These are phyloP conservation scores for Triplophysa siluroides DNA, from an alignment of 2,113 vertebrate species.

Conservation along the genomic window DNA sequence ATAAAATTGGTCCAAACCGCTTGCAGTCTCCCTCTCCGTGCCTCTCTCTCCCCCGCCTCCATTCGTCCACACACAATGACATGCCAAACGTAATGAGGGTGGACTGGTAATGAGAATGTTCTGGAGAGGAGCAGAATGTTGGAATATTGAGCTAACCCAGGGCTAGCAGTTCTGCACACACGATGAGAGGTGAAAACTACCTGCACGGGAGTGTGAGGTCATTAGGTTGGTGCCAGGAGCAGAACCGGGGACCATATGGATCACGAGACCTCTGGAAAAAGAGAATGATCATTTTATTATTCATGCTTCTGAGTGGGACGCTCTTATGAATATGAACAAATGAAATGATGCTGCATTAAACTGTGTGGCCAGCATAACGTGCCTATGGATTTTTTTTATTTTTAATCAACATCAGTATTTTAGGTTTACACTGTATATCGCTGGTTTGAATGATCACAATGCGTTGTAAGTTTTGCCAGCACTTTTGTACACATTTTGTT, in stretches of 20 bases:
- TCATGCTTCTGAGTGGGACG: neutral
- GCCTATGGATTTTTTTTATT: too few species aligned
- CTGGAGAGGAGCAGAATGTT: slow-evolving; percentile 60
- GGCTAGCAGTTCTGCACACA: slow-evolving; percentile 22
- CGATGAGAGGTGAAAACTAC: slow-evolving; percentile 26
- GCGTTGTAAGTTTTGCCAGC: too few species aligned
- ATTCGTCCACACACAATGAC: slow-evolving; percentile 66
- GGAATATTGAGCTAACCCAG: slow-evolving; percentile 18
- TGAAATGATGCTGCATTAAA: neutral
- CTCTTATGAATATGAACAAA: neutral
- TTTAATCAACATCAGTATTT: too few species aligned
- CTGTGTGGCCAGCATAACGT: too few species aligned
- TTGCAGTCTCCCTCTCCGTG: slow-evolving; percentile 66
- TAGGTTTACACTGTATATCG: too few species aligned
- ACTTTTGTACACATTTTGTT: too few species aligned
- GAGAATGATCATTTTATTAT: neutral
- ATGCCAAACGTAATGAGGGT: slow-evolving; percentile 75
- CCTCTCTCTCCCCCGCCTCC: slow-evolving; percentile 16
- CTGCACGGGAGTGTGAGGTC: slow-evolving; percentile 27
- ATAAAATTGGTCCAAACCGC: slow-evolving; percentile 72
- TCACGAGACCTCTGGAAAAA: slow-evolving; percentile 1
- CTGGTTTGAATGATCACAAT: neutral
- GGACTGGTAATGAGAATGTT: slow-evolving; percentile 78
- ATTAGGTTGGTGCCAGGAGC: slow-evolving; percentile 31
- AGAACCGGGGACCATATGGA: neutral